Percentiles rank a stretch among this genome's conserved stretches.
phyloP scores from a whole-genome alignment of 1,140 invertebrate genomes.

The Micrasema longulum region DNA sequence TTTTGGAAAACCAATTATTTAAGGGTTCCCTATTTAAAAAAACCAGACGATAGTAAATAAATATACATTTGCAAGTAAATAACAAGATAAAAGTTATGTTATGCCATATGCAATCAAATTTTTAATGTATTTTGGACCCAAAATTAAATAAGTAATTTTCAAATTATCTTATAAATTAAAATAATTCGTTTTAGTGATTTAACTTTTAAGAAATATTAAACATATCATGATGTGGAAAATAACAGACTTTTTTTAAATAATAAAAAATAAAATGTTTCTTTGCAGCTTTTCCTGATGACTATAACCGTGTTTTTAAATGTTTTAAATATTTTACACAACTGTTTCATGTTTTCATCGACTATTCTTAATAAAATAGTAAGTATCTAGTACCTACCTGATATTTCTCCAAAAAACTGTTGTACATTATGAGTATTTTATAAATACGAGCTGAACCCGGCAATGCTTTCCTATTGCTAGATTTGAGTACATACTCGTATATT shows the following conservation, averaged over 20 bases:
- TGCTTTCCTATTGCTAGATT: too few relatives aligned
- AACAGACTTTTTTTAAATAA: background rate
- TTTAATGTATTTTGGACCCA: background rate
- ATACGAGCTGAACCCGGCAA: too few relatives aligned
- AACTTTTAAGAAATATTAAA: background rate
- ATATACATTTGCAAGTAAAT: background rate
- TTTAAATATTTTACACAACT: background rate
- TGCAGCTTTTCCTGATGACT: conserved; percentile 4
- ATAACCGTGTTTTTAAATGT: background rate
- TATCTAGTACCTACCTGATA: background rate
- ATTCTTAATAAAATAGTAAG: background rate
- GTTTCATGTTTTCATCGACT: background rate
- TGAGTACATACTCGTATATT: too few relatives aligned
- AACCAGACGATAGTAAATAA: background rate
- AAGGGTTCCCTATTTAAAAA: background rate
- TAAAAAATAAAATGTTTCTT: conserved; percentile 6
- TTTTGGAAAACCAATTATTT: too few relatives aligned
- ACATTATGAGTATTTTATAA: too few relatives aligned
- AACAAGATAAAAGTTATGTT: background rate
- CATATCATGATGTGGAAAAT: background rate
- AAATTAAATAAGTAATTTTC: background rate
- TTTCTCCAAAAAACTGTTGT: background rate
- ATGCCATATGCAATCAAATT: background rate
- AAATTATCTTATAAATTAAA: background rate
- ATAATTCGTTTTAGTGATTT: background rate